phyloP scores from a whole-genome alignment of 2,888 invertebrate genomes.

The Zootermopsis nevadensis region DNA sequence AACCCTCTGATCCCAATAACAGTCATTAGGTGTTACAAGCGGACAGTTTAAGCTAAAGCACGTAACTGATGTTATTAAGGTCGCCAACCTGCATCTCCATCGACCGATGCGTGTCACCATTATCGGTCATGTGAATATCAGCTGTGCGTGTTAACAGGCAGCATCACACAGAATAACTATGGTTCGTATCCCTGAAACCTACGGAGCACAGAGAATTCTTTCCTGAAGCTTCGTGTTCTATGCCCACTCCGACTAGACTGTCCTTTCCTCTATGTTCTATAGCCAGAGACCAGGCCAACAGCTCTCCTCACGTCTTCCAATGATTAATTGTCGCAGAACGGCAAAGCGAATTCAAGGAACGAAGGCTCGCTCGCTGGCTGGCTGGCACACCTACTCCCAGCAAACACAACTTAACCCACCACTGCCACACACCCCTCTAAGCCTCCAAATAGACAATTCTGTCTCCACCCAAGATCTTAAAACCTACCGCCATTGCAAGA shows the following conservation, averaged over 20 bases:
- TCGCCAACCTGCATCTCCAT: too few relatives aligned
- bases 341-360: slow-evolving; percentile 14
- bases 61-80: neutral
- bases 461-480: neutral
- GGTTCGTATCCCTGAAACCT: neutral
- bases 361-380: too few relatives aligned
- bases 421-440: neutral
- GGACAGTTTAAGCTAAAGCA: neutral
- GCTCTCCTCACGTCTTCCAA: slow-evolving; percentile 24
- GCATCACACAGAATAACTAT: neutral
- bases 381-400: neutral
- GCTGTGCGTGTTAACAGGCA: neutral
- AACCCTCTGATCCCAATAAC: neutral
- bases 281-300: slow-evolving; percentile 2
- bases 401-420: slow-evolving; percentile 10
- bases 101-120: neutral
- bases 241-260: neutral
- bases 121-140: neutral
- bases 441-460: slow-evolving; percentile 13
- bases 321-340: slow-evolving; percentile 31
- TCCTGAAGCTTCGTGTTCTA: neutral
- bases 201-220: neutral
- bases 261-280: neutral
- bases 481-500: neutral
- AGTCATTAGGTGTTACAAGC: neutral